Conservation (phyloP, 2,888 invertebrate genomes). For the Mythimna impura region DNA sequence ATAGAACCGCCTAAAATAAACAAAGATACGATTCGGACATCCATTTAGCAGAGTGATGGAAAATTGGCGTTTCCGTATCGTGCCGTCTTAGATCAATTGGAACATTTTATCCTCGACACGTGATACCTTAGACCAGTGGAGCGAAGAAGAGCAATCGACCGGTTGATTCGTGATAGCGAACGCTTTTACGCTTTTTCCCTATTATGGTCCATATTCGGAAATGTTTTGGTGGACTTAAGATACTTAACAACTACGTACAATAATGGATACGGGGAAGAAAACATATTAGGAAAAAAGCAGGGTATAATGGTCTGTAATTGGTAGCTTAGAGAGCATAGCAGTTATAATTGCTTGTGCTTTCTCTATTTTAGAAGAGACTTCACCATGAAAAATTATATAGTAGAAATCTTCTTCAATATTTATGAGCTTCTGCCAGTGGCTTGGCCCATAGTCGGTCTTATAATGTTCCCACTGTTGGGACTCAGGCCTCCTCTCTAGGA, state of each 20-base stretch:
- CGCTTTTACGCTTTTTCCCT: slow-evolving; percentile 39
- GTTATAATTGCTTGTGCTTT: not conserved
- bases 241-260: not conserved
- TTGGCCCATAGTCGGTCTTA: too few species aligned
- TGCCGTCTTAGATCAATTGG: slow-evolving; percentile 39
- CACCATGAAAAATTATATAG: too few species aligned
- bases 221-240: not conserved
- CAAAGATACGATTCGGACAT: slow-evolving; percentile 52
- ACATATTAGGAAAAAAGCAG: not conserved
- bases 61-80: slow-evolving; percentile 56
- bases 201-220: slow-evolving; percentile 14
- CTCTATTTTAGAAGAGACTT: too few species aligned
- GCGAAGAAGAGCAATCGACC: slow-evolving; percentile 54
- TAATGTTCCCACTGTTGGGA: too few species aligned
- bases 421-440: too few species aligned
- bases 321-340: too few species aligned
- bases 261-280: not conserved
- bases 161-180: slow-evolving; percentile 38
- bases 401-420: too few species aligned
- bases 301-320: slow-evolving; percentile 10
- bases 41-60: slow-evolving; percentile 58
- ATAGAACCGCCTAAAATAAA: slow-evolving; percentile 24
- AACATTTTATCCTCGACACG: slow-evolving; percentile 41
- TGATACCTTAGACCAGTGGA: slow-evolving; percentile 57
- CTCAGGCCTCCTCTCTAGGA: too few species aligned